Evolutionary conservation across 2,797 vertebrate species (phyloP), one percentile per base, ranked within the genome.

Genomic region (Danio jaintianensis): DNA sequence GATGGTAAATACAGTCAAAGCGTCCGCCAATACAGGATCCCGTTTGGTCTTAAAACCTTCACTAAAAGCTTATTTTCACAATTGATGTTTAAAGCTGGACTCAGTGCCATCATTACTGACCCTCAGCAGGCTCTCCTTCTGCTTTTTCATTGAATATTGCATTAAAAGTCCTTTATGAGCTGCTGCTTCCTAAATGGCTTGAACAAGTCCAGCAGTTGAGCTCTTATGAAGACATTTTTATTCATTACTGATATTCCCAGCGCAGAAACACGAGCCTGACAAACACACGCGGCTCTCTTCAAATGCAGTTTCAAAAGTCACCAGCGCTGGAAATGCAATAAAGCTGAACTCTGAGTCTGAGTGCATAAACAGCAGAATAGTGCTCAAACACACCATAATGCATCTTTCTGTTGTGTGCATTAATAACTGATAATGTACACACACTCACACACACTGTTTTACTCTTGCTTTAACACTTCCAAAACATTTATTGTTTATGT

Each of bases 221-320:
- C 42, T 61, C 13, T 48, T 59, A 61, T 16, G 16, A 56, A 36
- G 52, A 18, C 50, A 53, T 66, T 67, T 64, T 90, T 89, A 89
- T 84, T 63, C 13, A 74, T 67, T 81, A 84, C 78, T 85, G 89
- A 89, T 86, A 81, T 88, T 80, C 90, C 89, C 87, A 81, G 87
- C 85, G 85, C 85, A 61, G 7, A 43, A 56, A 59, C 5, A 45
- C 18, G 5, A 20, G 38, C 40, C 59, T 73, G 47, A 77, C 47
- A 64, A 76, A 64, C 55, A 68, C n/a, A 22, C 16, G 29, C 45
- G 45, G 43, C 29, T 48, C 71, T 48, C 55, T 45, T 42, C 12
- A 29, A 69, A 63, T 20, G 20, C 40, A 53, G 67, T 69, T 75
- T 29, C 48, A 61, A 13, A 38, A 63, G 67, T 63, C 43, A 36